Evolutionary conservation across 1,140 invertebrate species (phyloP).

Genomic region (Oedothorax gibbosus): DNA sequence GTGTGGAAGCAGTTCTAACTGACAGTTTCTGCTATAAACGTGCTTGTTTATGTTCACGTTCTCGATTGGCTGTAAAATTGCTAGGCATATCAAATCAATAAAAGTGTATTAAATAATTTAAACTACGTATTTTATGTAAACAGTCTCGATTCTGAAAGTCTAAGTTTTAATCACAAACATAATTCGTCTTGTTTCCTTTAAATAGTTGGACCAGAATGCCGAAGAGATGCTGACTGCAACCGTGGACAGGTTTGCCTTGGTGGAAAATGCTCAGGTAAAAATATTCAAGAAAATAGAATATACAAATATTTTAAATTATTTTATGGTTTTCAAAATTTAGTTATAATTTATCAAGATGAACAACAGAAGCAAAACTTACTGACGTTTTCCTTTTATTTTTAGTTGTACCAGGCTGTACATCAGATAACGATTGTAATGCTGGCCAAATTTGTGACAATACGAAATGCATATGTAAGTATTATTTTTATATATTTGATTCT

Average conservation of each 20-base stretch:
- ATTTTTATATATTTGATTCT: neutral
- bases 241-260: slow-evolving; percentile 80
- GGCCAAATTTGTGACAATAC: slow-evolving; percentile 64
- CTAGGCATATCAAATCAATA: too few species aligned
- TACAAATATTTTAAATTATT: neutral
- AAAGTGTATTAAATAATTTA: too few species aligned
- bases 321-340: neutral
- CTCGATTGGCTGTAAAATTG: too few species aligned
- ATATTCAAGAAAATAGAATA: neutral
- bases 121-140: too few species aligned
- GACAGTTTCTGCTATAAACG: too few species aligned
- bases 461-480: slow-evolving; percentile 61
- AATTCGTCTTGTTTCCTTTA: slow-evolving; percentile 70
- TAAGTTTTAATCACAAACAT: too few species aligned
- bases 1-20: too few species aligned
- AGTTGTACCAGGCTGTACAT: slow-evolving; percentile 63
- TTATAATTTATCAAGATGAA: neutral
- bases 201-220: slow-evolving; percentile 73
- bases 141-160: too few species aligned
- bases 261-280: slow-evolving; percentile 62
- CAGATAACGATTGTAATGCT: slow-evolving; percentile 64
- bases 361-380: neutral
- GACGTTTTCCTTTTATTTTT: neutral
- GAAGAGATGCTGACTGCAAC: slow-evolving; percentile 91
- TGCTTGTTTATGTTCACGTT: too few species aligned